Base-by-base conservation (phyloP, 2,888 invertebrate species). In the Drosophila colorata region DNA sequence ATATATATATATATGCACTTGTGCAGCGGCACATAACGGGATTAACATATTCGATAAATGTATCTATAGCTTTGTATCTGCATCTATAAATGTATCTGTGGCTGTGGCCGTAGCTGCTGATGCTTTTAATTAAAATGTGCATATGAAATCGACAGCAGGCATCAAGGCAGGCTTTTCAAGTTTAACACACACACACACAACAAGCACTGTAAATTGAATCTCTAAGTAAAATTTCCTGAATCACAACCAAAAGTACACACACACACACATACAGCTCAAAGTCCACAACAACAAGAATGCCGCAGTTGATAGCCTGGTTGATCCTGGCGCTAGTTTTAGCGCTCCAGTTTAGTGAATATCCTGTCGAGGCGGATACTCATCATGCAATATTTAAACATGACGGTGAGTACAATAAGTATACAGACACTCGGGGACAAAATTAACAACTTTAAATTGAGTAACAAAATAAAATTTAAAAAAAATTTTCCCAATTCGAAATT, bases 91-190 rank as follows among this genome's bases (percentile, higher is more conserved):
- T 49, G 31, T 33, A 40, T 44, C 16, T 35, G 48, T 47, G 37
- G 35, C 33, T 18, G 20, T 37, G 13, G n/a, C 37, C 46, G n/a
- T 31, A 28, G 40, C 28, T 56, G 61, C 31, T 57, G 57, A 51
- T 49, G 70, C 63, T 53, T 76, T 81, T 78, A 83, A 87, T 83
- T 87, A 79, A 84, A 87, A 87, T 77, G 64, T 81, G 87, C 81
- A 83, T 80, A 69, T 59, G 43, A 71, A 78, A 69, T 68, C 49
- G 48, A 55, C 47, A 66, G 64, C 60, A 46, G 41, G 40, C 52
- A 71, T 52, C 77, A 52, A 33, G 48, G 78, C 56, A 81, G 70
- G 66, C 81, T 43, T 43, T 70, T 55, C 55, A 48, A 48, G 58
- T 61, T 52, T 49, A 53, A 65, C 69, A 66, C 25, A 58, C 63